Conservation (phyloP, 2,797 vertebrate genomes). For the Emys orbicularis region DNA sequence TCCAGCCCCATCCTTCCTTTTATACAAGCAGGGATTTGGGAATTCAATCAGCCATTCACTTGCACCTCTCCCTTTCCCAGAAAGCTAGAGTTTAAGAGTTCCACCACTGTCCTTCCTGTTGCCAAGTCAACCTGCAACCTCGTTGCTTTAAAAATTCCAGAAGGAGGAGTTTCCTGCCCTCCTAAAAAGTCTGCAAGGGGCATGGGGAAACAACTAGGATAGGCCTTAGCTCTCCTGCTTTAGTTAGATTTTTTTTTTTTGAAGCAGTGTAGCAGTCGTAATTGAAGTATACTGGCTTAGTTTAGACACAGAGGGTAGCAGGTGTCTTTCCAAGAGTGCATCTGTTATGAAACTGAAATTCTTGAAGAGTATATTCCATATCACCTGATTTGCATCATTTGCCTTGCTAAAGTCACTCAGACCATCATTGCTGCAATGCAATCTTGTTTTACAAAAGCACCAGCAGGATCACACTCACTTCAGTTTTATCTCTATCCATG, state of each 20-base stretch:
- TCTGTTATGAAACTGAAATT: background rate
- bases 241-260: background rate
- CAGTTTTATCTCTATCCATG: background rate
- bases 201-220: background rate
- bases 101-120: background rate
- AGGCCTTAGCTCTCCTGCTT: background rate
- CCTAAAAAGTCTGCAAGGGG: background rate
- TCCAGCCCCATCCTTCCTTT: background rate
- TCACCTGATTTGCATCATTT: background rate
- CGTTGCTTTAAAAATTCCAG: background rate
- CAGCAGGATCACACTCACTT: background rate
- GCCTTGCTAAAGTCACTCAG: background rate
- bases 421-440: background rate
- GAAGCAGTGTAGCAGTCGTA: accelerated
- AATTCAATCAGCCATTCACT: background rate
- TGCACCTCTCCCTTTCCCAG: background rate
- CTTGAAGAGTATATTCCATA: background rate
- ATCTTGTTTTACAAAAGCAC: background rate
- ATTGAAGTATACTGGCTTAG: background rate
- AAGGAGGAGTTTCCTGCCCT: accelerated
- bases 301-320: background rate
- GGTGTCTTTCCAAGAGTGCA: background rate
- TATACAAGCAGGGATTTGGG: background rate
- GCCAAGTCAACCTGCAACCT: background rate
- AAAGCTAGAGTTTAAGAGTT: background rate